A percentile compares a stretch with the other conserved stretches of the same genome.
These are phyloP conservation scores for Scaptomyza tumidula DNA, from an alignment of 2,888 invertebrate genomes.

Conservation along the genomic window DNA sequence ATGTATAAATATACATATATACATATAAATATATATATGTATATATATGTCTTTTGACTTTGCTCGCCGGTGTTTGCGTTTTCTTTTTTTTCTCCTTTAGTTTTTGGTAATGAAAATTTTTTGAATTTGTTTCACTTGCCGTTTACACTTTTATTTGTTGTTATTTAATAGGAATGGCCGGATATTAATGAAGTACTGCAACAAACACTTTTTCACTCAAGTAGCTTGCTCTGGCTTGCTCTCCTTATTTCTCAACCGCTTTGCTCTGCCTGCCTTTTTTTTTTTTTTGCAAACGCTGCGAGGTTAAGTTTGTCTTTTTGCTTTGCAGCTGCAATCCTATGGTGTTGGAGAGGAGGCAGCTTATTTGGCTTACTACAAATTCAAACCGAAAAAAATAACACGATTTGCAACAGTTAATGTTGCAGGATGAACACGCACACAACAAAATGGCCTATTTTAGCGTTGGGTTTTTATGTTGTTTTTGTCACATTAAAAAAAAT, in stretches of 20 bases:
- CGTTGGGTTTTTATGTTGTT: constrained; percentile 50
- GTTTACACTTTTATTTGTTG: constrained; percentile 21
- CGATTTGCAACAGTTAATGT: constrained; percentile 48
- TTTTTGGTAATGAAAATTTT: background rate
- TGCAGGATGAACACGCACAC: constrained; percentile 45
- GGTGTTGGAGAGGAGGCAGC: constrained; percentile 36
- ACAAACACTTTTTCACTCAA: constrained; percentile 20
- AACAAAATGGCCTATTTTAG: constrained; percentile 35
- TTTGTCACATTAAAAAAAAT: constrained; percentile 72
- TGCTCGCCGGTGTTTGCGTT: constrained; percentile 41
- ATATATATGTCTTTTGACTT: constrained; percentile 24
- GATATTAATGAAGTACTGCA: background rate
- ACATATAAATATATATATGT: background rate
- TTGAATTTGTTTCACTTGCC: constrained; percentile 20
- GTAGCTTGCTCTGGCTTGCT: constrained; percentile 27
- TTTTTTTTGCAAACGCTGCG: constrained; percentile 60
- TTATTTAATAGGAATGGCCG: constrained; percentile 1
- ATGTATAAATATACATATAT: background rate
- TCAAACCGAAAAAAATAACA: constrained; percentile 56
- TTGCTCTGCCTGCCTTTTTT: constrained; percentile 33
- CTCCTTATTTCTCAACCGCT: constrained; percentile 38
- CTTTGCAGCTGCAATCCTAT: constrained; percentile 57
- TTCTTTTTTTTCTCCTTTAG: constrained; percentile 10
- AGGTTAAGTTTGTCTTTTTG: constrained; percentile 72
- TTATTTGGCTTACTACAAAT: constrained; percentile 37